These are phyloP conservation scores for Sapayoa aenigma DNA, from an alignment of 2,113 vertebrate species.

Conservation along the genomic window DNA sequence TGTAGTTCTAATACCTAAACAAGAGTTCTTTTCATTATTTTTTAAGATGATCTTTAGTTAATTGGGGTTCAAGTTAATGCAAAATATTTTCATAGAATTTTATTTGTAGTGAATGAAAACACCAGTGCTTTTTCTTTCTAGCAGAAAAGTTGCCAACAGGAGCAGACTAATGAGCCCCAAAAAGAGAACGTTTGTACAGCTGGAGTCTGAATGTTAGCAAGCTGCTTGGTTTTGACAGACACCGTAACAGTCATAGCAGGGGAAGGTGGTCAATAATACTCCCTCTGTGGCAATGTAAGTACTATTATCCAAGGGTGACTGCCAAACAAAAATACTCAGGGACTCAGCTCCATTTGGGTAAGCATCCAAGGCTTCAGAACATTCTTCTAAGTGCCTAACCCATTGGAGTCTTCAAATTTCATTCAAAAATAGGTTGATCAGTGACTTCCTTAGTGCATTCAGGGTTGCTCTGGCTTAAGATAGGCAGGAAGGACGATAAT, in stretches of 20 bases:
- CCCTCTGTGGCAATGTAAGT: constrained; percentile 10
- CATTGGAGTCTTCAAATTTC: background rate
- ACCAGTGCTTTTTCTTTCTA: background rate
- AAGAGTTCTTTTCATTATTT: background rate
- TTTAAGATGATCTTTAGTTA: background rate
- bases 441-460: background rate
- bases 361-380: background rate
- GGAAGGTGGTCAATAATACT: constrained; percentile 24
- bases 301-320: background rate
- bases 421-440: background rate
- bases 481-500: background rate
- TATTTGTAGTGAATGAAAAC: background rate
- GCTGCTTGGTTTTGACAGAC: constrained; percentile 38
- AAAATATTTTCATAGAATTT: constrained; percentile 1
- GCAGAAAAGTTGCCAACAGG: constrained; percentile 32
- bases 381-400: background rate
- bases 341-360: background rate
- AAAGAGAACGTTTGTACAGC: constrained; percentile 42
- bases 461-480: background rate
- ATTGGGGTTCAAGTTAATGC: background rate
- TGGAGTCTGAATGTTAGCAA: constrained; percentile 28
- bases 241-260: background rate
- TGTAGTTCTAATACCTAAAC: background rate
- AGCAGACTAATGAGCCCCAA: constrained; percentile 33
- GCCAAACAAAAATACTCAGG: background rate